Base-by-base conservation (phyloP, 2,797 vertebrate species). In the Psittacula derbiana region DNA sequence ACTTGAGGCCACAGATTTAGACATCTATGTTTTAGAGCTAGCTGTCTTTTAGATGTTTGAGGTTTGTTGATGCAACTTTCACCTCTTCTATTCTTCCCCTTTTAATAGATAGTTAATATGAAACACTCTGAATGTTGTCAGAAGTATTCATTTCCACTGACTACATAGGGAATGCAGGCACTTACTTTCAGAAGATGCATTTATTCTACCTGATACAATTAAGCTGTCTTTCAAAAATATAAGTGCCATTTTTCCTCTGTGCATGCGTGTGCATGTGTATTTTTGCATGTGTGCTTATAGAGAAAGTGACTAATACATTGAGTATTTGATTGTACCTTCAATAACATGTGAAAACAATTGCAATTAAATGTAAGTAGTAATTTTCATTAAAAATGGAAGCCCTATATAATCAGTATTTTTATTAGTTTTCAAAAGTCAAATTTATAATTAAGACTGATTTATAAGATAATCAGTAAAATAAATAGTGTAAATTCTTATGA, bases 301-400 rank as follows among this genome's bases (percentile, higher is more conserved):
- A 73, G 64, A 87, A 87, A 66, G 8, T 64, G 17, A 40, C 8
- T 40, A 40, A 87, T 50, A 44, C 36, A 66, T 96, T 96, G 78
- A 93, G 61, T 89, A 92, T 92, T 91, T 97, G 38, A 71, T 88
- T 96, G 36, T 88, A 71, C 19, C 36, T 88, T 96, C 83, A 94
- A 78, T 78, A 91, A 84, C 33, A 44, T 85, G 43, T 89, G 91
- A 88, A 81, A 96, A 91, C 55, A 97, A 94, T 90, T 57, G 57
- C 53, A 93, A 85, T 25, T 72, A 81, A 86, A 46, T 82, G 88
- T 67, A 95, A 91, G 82, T 96, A 95, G 93, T 93, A 83, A 86
- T 90, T 91, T 96, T 94, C 49, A 67, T 69, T 82, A 92, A 90
- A 85, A 92, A 87, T 67, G 46, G 80, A 94, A 97, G 33, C 11